Evolutionary conservation across 2,888 invertebrate species (phyloP).

Genomic region (Drosophila suboccidentalis): DNA sequence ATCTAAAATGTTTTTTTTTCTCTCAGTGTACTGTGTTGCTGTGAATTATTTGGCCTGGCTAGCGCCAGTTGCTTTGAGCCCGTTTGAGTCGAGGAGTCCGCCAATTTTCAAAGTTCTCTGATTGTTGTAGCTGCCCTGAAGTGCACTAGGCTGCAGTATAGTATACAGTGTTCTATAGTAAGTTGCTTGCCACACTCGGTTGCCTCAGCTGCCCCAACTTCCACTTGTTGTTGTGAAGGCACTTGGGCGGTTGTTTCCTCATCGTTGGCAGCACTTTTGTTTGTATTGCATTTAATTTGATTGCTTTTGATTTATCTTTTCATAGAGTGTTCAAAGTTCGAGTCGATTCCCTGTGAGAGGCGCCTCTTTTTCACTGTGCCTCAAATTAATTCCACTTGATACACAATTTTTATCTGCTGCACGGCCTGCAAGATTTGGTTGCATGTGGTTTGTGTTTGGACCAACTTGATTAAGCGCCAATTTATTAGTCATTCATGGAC

Average conservation of each 20-base stretch:
- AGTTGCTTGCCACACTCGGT: slow-evolving; percentile 11
- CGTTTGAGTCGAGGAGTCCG: slow-evolving; percentile 30
- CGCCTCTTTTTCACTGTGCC: slow-evolving; percentile 42
- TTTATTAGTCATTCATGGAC: slow-evolving; percentile 73
- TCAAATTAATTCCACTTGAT: slow-evolving; percentile 73
- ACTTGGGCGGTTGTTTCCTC: slow-evolving; percentile 59
- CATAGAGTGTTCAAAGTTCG: slow-evolving; percentile 33
- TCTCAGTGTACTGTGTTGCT: slow-evolving; percentile 10
- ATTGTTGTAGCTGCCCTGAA: slow-evolving; percentile 47
- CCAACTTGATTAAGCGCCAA: slow-evolving; percentile 76
- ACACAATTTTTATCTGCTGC: slow-evolving; percentile 51
- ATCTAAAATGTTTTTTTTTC: background rate
- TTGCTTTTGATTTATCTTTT: slow-evolving; percentile 80
- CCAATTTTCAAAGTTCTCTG: slow-evolving; percentile 55
- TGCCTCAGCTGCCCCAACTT: slow-evolving; percentile 33
- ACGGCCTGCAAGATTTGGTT: slow-evolving; percentile 39
- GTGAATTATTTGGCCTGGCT: slow-evolving; percentile 49
- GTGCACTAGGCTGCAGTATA: slow-evolving; percentile 26
- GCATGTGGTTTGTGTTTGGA: slow-evolving; percentile 45
- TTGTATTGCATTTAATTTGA: slow-evolving; percentile 77
- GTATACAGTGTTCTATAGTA: background rate
- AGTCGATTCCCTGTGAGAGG: slow-evolving; percentile 14
- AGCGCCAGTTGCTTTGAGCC: slow-evolving; percentile 44
- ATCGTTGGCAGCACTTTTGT: slow-evolving; percentile 46
- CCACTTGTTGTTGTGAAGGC: slow-evolving; percentile 50